A percentile compares a stretch with the other conserved stretches of the same genome.
Conservation (phyloP, 1,140 invertebrate species). For the Amyelois transitella region DNA sequence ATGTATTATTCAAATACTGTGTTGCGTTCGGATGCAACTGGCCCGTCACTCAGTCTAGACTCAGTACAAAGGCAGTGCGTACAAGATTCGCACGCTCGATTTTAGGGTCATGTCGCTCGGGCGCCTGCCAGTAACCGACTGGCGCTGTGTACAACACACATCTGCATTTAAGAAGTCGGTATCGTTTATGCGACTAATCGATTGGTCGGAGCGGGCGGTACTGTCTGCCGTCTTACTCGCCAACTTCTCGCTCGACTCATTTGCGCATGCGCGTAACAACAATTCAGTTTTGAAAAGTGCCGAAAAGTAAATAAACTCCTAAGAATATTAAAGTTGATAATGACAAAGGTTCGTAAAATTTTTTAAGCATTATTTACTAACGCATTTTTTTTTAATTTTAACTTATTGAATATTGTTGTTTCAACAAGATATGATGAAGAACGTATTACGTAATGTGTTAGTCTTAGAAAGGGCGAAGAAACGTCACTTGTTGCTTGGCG, state of each 20-base stretch:
- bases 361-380: too few species aligned
- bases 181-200: constrained; percentile 74
- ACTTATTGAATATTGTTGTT: too few species aligned
- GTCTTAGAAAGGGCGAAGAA: constrained; percentile 34
- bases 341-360: background rate
- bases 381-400: too few species aligned
- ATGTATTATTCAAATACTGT: background rate
- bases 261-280: constrained; percentile 48
- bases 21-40: constrained; percentile 11
- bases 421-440: too few species aligned
- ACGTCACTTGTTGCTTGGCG: constrained; percentile 69
- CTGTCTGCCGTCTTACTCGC: constrained; percentile 53
- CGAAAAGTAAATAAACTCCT: constrained; percentile 68
- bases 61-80: constrained; percentile 56
- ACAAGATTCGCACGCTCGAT: constrained; percentile 20
- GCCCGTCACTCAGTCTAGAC: constrained; percentile 29
- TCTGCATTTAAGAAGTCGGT: constrained; percentile 74
- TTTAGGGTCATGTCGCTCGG: constrained; percentile 44
- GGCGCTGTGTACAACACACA: constrained; percentile 68
- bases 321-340: constrained; percentile 29
- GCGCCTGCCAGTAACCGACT: constrained; percentile 58
- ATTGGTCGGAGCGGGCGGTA: constrained; percentile 67
- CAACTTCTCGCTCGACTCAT: constrained; percentile 38
- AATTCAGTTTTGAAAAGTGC: constrained; percentile 58
- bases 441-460: background rate